Evolutionary conservation across 2,113 vertebrate species (phyloP), one percentile per base, ranked within the genome.

Genomic region (Pycnonotus jocosus): DNA sequence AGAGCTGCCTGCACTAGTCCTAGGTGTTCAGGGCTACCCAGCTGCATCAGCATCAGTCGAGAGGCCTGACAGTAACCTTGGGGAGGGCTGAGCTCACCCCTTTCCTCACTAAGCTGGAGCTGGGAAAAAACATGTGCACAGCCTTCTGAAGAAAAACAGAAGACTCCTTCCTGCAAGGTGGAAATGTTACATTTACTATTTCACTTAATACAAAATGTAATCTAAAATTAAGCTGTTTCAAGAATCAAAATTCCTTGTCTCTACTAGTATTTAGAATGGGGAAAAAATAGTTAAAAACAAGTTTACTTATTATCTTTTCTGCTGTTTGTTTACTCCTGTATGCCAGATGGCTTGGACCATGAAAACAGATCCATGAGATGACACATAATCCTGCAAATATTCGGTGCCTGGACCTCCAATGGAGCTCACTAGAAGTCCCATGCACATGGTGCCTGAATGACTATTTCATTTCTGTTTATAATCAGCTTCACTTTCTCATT

Each of bases 261-360:
- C 20, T 68, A 74, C 20, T 0, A 30, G 15, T 50, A 74, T 68
- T 60, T 83, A 37, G 31, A 58, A 48, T 24, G 15, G 64, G 10
- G 0, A 27, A 66, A 81, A 65, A 93, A 48, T 15, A 86, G 92
- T 94, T 92, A 81, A 94, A 78, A 68, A 16, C 0, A 33, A 93
- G 60, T 91, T 95, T 93, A 91, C 86, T 95, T 89, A 73, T 33
- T 92, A 92, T 90, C 23, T 90, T 90, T 92, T 94, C 64, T 90
- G 71, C 82, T 96, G 93, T 96, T 96, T 95, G 82, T 95, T 97
- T 97, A 94, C 60, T 86, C 65, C 93, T 96, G 57, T 74, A 56
- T 86, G 94, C 92, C 94, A 96, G 94, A 96, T 93, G 88, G 93
- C 88, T 94, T 92, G 60, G 94, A 95, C 91, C 1, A 0, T 86